Percentiles rank a stretch among this genome's conserved stretches.
Evolutionary conservation across 2,797 vertebrate genomes (phyloP).

Genomic region (Crypturellus tataupa): DNA sequence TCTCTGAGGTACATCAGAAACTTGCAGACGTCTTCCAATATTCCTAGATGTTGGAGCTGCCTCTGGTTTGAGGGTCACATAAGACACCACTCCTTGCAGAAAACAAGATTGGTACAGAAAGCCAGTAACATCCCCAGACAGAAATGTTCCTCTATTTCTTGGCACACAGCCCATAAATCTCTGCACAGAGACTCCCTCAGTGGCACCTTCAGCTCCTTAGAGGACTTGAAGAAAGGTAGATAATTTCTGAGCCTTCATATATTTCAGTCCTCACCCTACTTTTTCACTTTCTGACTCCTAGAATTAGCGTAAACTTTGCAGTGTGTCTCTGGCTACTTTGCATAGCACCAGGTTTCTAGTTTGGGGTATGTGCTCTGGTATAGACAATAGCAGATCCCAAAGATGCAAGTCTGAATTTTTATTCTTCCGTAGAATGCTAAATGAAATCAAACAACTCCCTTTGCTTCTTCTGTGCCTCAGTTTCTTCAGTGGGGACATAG

Average conservation of each 20-base stretch:
- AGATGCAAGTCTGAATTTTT: not conserved
- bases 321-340: not conserved
- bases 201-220: not conserved
- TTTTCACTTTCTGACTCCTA: not conserved
- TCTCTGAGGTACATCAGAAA: not conserved
- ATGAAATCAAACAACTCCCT: not conserved
- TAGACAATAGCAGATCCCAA: not conserved
- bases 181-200: not conserved
- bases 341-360: not conserved
- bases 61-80: not conserved
- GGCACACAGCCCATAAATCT: not conserved
- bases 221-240: constrained; percentile 3
- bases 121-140: not conserved
- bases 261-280: not conserved
- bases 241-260: constrained; percentile 1
- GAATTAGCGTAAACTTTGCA: not conserved
- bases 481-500: not conserved
- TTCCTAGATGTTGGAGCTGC: not conserved
- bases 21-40: not conserved
- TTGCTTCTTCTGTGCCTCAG: not conserved
- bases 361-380: not conserved
- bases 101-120: not conserved
- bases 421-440: not conserved
- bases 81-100: not conserved
- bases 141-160: not conserved